Evolutionary conservation across 2,888 invertebrate genomes (phyloP).

Genomic region (Synergus itoensis): DNA sequence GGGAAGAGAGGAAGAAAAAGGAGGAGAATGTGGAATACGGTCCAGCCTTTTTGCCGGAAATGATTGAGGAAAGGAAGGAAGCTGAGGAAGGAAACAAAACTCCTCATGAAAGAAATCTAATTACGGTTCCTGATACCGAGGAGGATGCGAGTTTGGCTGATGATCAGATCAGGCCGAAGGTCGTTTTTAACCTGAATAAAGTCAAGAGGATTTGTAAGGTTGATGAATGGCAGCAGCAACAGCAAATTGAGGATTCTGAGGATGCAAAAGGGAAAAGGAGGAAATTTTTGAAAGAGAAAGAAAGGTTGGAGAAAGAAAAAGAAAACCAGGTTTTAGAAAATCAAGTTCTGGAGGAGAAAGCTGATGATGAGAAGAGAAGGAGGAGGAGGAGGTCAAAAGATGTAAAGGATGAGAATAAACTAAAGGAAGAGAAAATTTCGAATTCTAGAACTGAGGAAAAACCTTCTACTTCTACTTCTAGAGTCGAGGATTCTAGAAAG

Average conservation of each 20-base stretch:
- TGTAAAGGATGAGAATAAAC: conserved; percentile 38
- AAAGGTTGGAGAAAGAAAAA: not conserved
- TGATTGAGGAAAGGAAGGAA: not conserved
- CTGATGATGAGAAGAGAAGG: not conserved
- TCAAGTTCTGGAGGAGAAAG: conserved; percentile 38
- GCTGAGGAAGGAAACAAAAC: not conserved
- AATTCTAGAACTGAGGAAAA: not conserved
- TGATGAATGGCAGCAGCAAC: conserved; percentile 62
- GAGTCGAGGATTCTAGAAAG: not conserved
- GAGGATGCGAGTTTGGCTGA: conserved; percentile 21
- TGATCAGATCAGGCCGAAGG: conserved; percentile 60
- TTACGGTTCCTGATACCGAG: no score
- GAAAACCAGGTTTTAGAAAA: not conserved
- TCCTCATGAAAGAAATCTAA: no score
- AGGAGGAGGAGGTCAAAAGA: conserved; percentile 45
- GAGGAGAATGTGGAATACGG: conserved; percentile 13
- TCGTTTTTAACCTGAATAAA: conserved; percentile 68
- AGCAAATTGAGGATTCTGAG: conserved; percentile 48
- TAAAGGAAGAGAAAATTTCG: conserved; percentile 31
- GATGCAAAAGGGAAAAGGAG: not conserved
- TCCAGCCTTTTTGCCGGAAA: not conserved
- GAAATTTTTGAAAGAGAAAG: conserved; percentile 17
- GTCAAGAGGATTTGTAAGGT: conserved; percentile 58
- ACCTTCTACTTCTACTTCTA: not conserved
- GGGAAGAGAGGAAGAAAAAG: not conserved